Evolutionary conservation across 2,888 invertebrate species (phyloP), one percentile per base, ranked within the genome.

Genomic region (Polydrusus cervinus): DNA sequence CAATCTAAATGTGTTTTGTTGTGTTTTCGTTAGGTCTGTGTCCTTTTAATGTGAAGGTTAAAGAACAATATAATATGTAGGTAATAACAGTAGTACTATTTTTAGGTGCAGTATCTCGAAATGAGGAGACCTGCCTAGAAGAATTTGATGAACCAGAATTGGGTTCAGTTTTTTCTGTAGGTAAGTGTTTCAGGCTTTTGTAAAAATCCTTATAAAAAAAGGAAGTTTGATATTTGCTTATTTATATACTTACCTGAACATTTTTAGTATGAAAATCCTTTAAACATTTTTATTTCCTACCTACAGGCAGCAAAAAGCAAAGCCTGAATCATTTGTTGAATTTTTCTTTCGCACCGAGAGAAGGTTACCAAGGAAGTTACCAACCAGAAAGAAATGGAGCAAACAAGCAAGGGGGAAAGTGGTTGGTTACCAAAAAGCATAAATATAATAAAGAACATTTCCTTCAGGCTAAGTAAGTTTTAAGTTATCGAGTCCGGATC

Each of bases 371-470:
- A 11, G 49, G 47, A 20, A 62, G 51, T 49, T 62, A 68, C 51
- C 65, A 68, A 40, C 45, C 51, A 40, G 69, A 64, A 30, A 68
- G 18, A 16, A 47, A 34, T 43, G 51, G 45, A 45, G 47, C 40
- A 9, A 30, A 18, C n/a, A 71, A 68, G 16, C 49, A 71, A 51
- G 43, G 61, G 25, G 75, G 67, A 10, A 78, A 78, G 51, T 86
- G 85, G 86, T 84, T 89, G 80, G 86, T 87, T 74, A 88, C 89
- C 55, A 88, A 88, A 75, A 90, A 90, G 74, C 92, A 93, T 82
- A 94, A 93, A 85, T 97, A 95, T 88, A 96, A 95, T 87, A 97
- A 97, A 88, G 97, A 98, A 85, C 94, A 97, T 83, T 98, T 95
- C 87, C 88, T 98, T 77, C 96, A 98, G 88, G 97, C 97, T 74